Percentiles rank a stretch among this genome's conserved stretches.
These are phyloP conservation scores for Cheilosia variabilis DNA, from an alignment of 2,888 invertebrate species.

Conservation along the genomic window DNA sequence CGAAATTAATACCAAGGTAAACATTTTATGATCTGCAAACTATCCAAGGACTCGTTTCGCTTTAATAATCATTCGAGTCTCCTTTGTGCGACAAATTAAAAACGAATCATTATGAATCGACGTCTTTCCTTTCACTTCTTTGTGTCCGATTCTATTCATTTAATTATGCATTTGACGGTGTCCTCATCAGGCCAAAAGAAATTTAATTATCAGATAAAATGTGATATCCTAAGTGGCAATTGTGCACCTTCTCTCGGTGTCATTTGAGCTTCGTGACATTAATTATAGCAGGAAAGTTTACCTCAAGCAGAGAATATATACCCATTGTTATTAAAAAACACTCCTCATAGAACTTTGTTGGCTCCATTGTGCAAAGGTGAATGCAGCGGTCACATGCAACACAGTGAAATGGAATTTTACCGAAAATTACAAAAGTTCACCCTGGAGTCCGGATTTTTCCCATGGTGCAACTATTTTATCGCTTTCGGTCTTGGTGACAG, in stretches of 20 bases:
- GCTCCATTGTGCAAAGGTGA: constrained; percentile 1
- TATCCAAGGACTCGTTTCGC: constrained; percentile 37
- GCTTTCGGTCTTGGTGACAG: constrained; percentile 48
- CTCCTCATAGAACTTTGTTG: constrained; percentile 25
- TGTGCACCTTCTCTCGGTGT: constrained; percentile 50
- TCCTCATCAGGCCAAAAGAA: constrained; percentile 23
- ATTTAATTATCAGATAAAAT: constrained; percentile 21
- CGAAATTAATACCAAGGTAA: constrained; percentile 25
- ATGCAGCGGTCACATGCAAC: constrained; percentile 38
- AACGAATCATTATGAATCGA: constrained; percentile 69
- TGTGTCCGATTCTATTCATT: constrained; percentile 12
- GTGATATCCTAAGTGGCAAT: constrained; percentile 50
- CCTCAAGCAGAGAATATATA: background rate
- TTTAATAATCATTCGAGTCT: constrained; percentile 59
- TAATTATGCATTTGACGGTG: constrained; percentile 32
- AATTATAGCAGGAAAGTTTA: constrained; percentile 42
- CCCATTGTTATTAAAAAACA: constrained; percentile 16
- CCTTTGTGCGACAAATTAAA: constrained; percentile 66
- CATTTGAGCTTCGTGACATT: constrained; percentile 38
- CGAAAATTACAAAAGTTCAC: constrained; percentile 55
- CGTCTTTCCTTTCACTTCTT: constrained; percentile 19
- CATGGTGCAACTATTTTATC: constrained; percentile 50
- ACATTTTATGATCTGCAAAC: constrained; percentile 67
- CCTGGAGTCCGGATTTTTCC: background rate
- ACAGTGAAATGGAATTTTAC: constrained; percentile 38